phyloP scores from a whole-genome alignment of 2,113 vertebrate genomes.

The Hippoglossus stenolepis region DNA sequence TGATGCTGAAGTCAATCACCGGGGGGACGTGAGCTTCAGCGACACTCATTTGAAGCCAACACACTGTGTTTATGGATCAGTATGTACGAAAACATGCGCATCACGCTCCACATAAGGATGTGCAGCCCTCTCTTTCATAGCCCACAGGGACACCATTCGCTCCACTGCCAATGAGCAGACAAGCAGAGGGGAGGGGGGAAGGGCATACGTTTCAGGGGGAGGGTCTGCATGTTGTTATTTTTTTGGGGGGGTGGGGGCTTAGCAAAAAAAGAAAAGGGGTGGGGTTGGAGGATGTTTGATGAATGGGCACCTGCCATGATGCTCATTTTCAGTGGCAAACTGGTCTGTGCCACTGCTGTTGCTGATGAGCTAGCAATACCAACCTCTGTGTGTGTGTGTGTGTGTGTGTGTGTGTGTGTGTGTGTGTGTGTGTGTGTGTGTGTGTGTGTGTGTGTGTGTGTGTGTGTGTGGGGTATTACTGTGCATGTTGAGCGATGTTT shows the following conservation, averaged over 20 bases:
- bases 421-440: slow-evolving; percentile 5
- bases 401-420: neutral
- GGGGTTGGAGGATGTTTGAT: slow-evolving; percentile 54
- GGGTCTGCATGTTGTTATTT: slow-evolving; percentile 45
- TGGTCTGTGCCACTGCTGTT: slow-evolving; percentile 9
- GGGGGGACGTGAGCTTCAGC: slow-evolving; percentile 8
- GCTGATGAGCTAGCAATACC: neutral
- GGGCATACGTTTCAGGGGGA: slow-evolving; percentile 57
- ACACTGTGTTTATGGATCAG: slow-evolving; percentile 49
- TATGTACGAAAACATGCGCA: slow-evolving; percentile 58
- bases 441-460: neutral
- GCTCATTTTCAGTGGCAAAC: slow-evolving; percentile 33
- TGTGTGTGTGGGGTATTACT: too few species aligned
- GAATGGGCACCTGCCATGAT: slow-evolving; percentile 72
- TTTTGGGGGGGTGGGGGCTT: neutral
- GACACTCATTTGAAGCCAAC: slow-evolving; percentile 41
- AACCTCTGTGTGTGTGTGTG: neutral
- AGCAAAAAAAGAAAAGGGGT: slow-evolving; percentile 31
- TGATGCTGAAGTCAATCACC: slow-evolving; percentile 47
- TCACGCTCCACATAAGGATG: slow-evolving; percentile 44
- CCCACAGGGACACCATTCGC: slow-evolving; percentile 43
- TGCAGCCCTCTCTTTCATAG: slow-evolving; percentile 42
- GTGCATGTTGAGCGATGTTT: too few species aligned
- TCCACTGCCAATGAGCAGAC: slow-evolving; percentile 63
- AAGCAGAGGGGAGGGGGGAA: slow-evolving; percentile 59